Base-by-base conservation (phyloP, 2,888 invertebrate species). In the Emmelina monodactyla region DNA sequence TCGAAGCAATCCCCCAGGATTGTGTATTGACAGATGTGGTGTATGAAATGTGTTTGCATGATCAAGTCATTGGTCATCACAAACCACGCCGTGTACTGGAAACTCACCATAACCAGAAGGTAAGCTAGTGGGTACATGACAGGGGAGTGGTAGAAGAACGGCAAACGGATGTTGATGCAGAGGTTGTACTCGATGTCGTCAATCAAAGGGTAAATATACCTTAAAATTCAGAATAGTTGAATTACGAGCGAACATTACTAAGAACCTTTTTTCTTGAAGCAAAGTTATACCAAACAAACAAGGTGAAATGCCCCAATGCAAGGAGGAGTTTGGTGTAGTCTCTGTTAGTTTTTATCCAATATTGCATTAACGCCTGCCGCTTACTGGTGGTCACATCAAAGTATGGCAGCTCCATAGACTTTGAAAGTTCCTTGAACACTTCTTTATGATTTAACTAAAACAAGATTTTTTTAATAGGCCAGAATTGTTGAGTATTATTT, bases 391-490 rank as follows among this genome's bases (percentile, higher is more conserved):
- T 29, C 2, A 39, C 25, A 19, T 43, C 43, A 3, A 14, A 13
- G 16, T 4, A n/a, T 1, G 56, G 51, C 0, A 72, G 65, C 28
- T 66, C 55, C 69, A 67, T 76, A 0, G 72, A 55, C 14, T 48
- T 48, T 0, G 67, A 59, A 11, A 76, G 44, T n/a, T 50, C 47
- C 33, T 60, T 62, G 41, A 62, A 78, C 10, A 60, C 45, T 2
- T 46, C 42, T 44, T 53, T 57, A 39, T 71, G 47, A 12, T 48
- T 42, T 36, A 57, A 47, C 70, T 71, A 44, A 34, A 49, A 51
- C 34, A 19, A 38, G 22, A 36, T 33, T 38, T 34, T 34, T 6
- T 2, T 2, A 16, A 16, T 12, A 29, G 10, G 29, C 6, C 22
- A 7, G 5, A 19, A n/a, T n/a, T n/a, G n/a, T n/a, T n/a, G n/a